Conservation (phyloP, 1,140 invertebrate species). For the Anadara kagoshimensis region DNA sequence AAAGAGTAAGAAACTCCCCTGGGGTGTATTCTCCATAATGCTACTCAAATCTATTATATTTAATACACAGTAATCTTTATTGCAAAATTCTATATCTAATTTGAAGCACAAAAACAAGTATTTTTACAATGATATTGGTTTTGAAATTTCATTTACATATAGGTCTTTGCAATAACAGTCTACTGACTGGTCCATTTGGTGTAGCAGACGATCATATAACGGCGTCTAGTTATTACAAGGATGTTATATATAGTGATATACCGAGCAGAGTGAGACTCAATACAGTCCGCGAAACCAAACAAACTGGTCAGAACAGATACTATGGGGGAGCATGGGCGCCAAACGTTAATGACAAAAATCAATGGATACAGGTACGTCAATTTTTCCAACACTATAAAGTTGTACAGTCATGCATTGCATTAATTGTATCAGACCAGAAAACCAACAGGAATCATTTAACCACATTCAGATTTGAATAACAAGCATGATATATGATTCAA, state of each 20-base stretch:
- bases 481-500: background rate
- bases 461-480: background rate
- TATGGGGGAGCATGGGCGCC: slow-evolving; percentile 29
- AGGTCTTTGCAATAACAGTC: slow-evolving; percentile 16
- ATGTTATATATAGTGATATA: slow-evolving; percentile 25
- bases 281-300: background rate
- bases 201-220: slow-evolving; percentile 23
- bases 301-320: slow-evolving; percentile 2
- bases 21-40: too few species aligned
- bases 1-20: too few species aligned
- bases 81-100: too few species aligned
- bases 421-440: background rate
- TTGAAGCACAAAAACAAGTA: too few species aligned
- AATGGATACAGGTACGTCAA: slow-evolving; percentile 45
- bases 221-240: slow-evolving; percentile 35
- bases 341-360: slow-evolving; percentile 1
- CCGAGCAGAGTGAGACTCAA: slow-evolving; percentile 18
- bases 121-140: too few species aligned
- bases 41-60: too few species aligned
- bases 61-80: too few species aligned
- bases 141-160: too few species aligned
- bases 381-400: background rate
- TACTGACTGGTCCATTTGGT: slow-evolving; percentile 12
- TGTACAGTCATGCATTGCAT: background rate
- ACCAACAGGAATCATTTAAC: background rate